Conservation (phyloP, 2,797 vertebrate genomes). For the Mormyrops boulengeri region DNA sequence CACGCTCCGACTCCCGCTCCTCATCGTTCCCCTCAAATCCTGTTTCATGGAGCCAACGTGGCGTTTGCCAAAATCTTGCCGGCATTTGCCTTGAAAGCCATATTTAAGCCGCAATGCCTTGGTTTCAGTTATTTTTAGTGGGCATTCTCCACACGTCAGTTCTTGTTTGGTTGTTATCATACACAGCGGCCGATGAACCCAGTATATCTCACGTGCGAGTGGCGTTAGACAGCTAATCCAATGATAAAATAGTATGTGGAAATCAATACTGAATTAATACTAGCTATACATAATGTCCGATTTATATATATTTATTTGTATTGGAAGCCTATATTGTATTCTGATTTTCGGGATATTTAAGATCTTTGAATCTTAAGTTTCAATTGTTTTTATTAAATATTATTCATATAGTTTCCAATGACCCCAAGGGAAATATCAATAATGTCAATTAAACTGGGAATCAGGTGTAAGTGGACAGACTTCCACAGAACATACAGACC, state of each 20-base stretch:
- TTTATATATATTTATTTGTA: neutral
- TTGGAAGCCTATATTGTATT: neutral
- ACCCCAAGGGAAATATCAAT: neutral
- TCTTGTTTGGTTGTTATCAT: neutral
- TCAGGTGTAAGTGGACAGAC: neutral
- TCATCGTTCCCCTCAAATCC: neutral
- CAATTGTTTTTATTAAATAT: neutral
- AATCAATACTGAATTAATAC: neutral
- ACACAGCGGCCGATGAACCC: neutral
- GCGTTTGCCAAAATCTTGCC: slow-evolving; percentile 7
- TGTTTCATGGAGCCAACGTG: slow-evolving; percentile 19
- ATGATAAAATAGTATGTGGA: neutral
- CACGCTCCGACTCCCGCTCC: neutral
- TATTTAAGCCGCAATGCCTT: slow-evolving; percentile 13
- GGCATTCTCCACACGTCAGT: neutral
- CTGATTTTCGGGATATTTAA: neutral
- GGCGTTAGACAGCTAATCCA: neutral
- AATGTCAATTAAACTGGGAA: neutral
- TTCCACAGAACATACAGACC: neutral
- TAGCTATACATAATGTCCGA: neutral
- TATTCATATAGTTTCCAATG: neutral
- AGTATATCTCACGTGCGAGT: neutral
- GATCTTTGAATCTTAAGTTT: neutral
- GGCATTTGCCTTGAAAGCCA: slow-evolving; percentile 13
- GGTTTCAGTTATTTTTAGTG: neutral